Conservation (phyloP, 2,797 vertebrate species). For the Dendrocincla fuliginosa region DNA sequence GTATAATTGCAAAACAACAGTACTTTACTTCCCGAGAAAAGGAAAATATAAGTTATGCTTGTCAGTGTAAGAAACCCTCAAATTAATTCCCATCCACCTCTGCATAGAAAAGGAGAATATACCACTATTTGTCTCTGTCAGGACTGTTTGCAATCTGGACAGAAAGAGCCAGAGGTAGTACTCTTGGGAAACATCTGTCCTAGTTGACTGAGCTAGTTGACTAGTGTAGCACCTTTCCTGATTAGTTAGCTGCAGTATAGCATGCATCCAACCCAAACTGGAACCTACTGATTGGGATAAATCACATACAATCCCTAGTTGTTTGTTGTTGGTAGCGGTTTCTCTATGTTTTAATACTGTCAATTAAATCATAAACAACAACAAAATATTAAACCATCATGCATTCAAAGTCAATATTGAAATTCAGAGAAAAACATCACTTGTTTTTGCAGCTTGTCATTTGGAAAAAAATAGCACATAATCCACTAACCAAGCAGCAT, state of each 20-base stretch:
- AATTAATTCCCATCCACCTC: neutral
- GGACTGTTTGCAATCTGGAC: neutral
- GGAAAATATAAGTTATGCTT: neutral
- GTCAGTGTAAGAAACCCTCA: neutral
- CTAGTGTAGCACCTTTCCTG: neutral
- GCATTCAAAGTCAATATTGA: neutral
- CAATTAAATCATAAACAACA: neutral
- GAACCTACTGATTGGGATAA: neutral
- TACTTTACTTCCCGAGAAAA: neutral
- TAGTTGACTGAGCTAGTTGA: neutral
- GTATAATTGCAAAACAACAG: neutral
- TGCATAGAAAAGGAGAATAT: neutral
- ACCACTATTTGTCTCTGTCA: neutral
- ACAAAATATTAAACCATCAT: neutral
- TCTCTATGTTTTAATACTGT: neutral
- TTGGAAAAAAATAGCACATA: neutral
- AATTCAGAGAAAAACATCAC: neutral
- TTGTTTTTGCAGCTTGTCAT: neutral
- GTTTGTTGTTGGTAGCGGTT: neutral
- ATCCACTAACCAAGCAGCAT: neutral
- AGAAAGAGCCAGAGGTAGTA: neutral
- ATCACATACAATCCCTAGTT: fast-evolving
- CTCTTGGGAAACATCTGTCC: neutral
- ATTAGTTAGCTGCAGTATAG: neutral
- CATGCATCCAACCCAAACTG: neutral